Conservation (phyloP, 2,888 invertebrate species). For the Lasioglossum vierecki region DNA sequence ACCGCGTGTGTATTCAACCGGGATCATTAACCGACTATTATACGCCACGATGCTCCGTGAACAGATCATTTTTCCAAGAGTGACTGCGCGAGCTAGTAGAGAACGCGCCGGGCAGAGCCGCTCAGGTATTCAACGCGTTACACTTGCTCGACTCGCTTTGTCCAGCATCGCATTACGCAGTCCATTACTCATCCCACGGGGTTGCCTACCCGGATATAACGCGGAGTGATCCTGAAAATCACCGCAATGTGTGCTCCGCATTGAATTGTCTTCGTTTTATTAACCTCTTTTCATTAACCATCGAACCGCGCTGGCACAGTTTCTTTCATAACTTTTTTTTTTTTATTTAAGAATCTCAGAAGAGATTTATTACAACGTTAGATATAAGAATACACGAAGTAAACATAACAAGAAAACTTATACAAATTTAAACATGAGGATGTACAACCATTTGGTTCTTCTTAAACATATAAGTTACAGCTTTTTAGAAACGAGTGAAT, state of each 20-base stretch:
- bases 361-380: no score
- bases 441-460: no score
- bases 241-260: background rate
- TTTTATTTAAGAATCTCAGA: no score
- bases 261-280: background rate
- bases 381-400: no score
- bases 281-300: background rate
- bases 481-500: no score
- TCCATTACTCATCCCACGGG: constrained; percentile 69
- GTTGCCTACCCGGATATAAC: constrained; percentile 64
- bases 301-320: constrained; percentile 62
- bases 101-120: constrained; percentile 32
- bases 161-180: constrained; percentile 60
- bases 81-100: constrained; percentile 51
- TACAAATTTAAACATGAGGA: no score
- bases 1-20: constrained; percentile 71
- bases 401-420: no score
- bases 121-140: constrained; percentile 69
- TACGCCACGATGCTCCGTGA: constrained; percentile 58
- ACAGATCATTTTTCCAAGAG: constrained; percentile 60
- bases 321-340: constrained; percentile 19
- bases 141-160: constrained; percentile 72
- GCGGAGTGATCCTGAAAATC: constrained; percentile 21
- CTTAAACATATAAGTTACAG: no score
- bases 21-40: constrained; percentile 76